A percentile compares a stretch with the other conserved stretches of the same genome.
Evolutionary conservation across 2,113 vertebrate genomes (phyloP).

Genomic region (Dicaeum eximium): DNA sequence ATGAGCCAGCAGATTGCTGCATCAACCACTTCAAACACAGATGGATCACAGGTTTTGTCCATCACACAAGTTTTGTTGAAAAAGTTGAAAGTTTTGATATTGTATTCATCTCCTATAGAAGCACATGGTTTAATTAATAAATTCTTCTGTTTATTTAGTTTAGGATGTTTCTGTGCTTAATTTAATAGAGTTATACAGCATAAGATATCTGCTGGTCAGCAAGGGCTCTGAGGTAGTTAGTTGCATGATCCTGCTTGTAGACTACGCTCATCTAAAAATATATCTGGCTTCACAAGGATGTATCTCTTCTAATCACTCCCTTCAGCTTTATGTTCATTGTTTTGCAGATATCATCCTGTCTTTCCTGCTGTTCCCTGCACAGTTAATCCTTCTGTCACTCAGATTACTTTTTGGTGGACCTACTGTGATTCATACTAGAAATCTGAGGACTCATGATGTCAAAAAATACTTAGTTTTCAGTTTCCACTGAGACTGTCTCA

Average conservation of each 20-base stretch:
- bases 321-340: not conserved
- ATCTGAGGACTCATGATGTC: not conserved
- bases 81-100: not conserved
- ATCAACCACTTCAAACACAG: not conserved
- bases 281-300: not conserved
- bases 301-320: not conserved
- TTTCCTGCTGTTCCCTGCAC: not conserved
- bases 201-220: not conserved
- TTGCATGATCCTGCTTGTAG: not conserved
- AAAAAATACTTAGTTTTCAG: not conserved
- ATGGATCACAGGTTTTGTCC: not conserved
- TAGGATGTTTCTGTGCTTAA: not conserved
- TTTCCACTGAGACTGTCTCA: not conserved
- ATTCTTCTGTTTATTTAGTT: not conserved
- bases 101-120: not conserved
- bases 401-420: not conserved
- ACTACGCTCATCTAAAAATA: accelerated
- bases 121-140: not conserved
- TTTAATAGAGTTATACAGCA: not conserved
- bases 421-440: not conserved
- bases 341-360: not conserved
- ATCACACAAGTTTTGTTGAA: not conserved
- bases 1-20: not conserved
- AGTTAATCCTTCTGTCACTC: not conserved
- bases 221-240: not conserved